phyloP scores from a whole-genome alignment of 2,888 invertebrate genomes.

The Iphiclides podalirius region DNA sequence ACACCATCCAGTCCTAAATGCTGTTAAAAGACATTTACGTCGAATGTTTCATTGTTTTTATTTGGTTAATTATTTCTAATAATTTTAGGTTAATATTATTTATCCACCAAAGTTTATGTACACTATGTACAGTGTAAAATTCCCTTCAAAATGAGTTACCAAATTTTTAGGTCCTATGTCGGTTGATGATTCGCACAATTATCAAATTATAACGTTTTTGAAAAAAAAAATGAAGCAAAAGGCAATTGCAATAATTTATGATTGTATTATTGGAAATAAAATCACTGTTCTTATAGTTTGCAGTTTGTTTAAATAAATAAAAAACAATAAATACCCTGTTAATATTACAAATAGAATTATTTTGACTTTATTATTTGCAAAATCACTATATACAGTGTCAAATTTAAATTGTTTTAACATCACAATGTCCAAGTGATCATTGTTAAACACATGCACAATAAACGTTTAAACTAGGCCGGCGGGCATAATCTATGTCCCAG shows the following conservation, averaged over 20 bases:
- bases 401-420: too few species aligned
- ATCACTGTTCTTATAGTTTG: background rate
- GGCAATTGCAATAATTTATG: slow-evolving; percentile 2
- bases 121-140: slow-evolving; percentile 29
- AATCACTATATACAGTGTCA: too few species aligned
- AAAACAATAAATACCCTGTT: too few species aligned
- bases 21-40: slow-evolving; percentile 60
- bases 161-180: slow-evolving; percentile 49
- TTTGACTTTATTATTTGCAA: too few species aligned
- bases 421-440: too few species aligned
- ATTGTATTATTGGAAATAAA: slow-evolving; percentile 1
- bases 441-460: too few species aligned
- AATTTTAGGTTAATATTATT: slow-evolving; percentile 58
- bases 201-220: too few species aligned
- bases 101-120: slow-evolving; percentile 65
- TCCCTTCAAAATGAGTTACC: slow-evolving; percentile 47
- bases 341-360: background rate
- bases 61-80: slow-evolving; percentile 69
- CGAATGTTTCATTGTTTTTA: slow-evolving; percentile 54
- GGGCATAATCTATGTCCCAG: too few species aligned
- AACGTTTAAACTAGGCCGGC: too few species aligned
- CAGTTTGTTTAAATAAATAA: background rate
- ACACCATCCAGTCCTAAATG: slow-evolving; percentile 35
- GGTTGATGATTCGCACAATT: slow-evolving; percentile 50
- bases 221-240: background rate